A percentile compares a stretch with the other conserved stretches of the same genome.
These are phyloP conservation scores for Oxygymnocypris stewartii DNA, from an alignment of 2,113 vertebrate genomes.

Conservation along the genomic window DNA sequence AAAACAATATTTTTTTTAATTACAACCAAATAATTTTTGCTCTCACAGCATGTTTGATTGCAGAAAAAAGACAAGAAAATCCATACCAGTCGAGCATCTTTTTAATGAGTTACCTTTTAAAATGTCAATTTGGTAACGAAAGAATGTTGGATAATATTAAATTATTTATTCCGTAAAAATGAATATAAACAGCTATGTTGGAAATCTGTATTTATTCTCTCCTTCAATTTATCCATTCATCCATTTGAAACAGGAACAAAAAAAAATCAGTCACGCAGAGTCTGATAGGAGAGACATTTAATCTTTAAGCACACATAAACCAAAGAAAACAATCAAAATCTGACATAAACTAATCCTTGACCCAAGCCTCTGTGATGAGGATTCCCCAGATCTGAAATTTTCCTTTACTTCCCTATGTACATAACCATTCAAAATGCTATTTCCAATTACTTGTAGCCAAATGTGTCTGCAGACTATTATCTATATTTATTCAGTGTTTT, in stretches of 20 bases:
- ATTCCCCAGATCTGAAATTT: constrained; percentile 3
- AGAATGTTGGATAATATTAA: background rate
- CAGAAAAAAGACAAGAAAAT: background rate
- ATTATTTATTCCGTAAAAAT: background rate
- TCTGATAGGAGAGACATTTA: constrained; percentile 15
- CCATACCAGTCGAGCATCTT: background rate
- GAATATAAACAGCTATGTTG: background rate
- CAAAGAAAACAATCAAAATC: constrained; percentile 20
- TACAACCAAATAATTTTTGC: background rate
- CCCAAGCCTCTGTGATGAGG: background rate
- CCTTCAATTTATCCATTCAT: background rate
- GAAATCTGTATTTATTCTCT: constrained; percentile 23
- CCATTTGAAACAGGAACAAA: background rate
- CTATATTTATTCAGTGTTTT: background rate
- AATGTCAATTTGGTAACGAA: background rate
- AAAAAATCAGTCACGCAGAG: constrained; percentile 13
- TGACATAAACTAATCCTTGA: background rate
- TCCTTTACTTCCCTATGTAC: too few species aligned
- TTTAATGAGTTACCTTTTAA: background rate
- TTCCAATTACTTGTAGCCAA: background rate
- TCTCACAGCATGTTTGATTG: background rate
- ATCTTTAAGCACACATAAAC: constrained; percentile 19
- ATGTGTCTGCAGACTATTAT: background rate
- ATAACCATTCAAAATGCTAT: background rate
- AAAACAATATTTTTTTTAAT: background rate